Evolutionary conservation across 35 echinoderm and acorn worm genomes (phyloP), one percentile per base, ranked within the genome.

Genomic region (Apostichopus parvimensis): DNA sequence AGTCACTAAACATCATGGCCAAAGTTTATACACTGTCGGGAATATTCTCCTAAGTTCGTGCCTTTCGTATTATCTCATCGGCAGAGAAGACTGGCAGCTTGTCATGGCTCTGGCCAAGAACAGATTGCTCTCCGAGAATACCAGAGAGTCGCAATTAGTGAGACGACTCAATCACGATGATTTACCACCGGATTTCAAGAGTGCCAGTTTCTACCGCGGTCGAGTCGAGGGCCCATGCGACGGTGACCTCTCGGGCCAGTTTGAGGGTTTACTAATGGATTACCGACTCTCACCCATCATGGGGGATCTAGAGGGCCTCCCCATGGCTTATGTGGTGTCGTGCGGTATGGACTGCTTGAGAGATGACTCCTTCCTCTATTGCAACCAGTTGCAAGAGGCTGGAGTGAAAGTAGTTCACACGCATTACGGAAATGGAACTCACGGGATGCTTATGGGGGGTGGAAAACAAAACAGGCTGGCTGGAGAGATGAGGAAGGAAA

Each of bases 271-370:
- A 12, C 54, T 82, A 56, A 13, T 56, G 79, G 79, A 82, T 54
- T 54, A 82, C 18, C 79, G 79, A n/a, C 79, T 82, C 52, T 82
- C 79, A 55, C 79, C 79, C 79, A 82, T 82, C 79, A 82, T 56
- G 45, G 79, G 79, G 9, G 79, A 82, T 82, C 34, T 82, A 17
- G 13, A 45, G 11, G 79, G 79, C 13, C 34, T 82, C 9, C 79
- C 79, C 5, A 82, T 55, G 52, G 79, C 79, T 18, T 82, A 82
- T 17, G 45, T 82, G 14, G 53, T 55, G 6, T 82, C 79, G 17
- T 82, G 79, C 54, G 79, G 79, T 15, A 4, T 82, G 6, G 79
- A 82, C 79, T 82, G 53, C 79, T 17, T 82, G 5, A 14, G 24
- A 54, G 79, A 82, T 55, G 79, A 82, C 15, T 82, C 79, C 45